A percentile compares a stretch with the other conserved stretches of the same genome.
phyloP scores from a whole-genome alignment of 92 coral and sea anemone species.

The Epizoanthus scotinus region DNA sequence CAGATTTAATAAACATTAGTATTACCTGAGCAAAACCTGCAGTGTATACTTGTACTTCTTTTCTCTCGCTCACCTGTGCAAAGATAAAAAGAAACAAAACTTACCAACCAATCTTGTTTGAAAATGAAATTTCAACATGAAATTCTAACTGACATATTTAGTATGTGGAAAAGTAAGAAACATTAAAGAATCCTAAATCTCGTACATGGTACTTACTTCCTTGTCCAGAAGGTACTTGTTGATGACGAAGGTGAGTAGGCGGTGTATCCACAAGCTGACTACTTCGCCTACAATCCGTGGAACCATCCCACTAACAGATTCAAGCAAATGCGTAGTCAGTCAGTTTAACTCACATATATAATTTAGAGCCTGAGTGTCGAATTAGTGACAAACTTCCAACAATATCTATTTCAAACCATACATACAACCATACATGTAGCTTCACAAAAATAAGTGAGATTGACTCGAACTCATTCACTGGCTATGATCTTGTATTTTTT shows the following conservation, averaged over 20 bases:
- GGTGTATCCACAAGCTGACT: slow-evolving; percentile 76
- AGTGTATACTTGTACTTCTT: slow-evolving; percentile 81
- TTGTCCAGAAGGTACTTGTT: slow-evolving; percentile 76
- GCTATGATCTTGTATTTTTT: too few relatives aligned
- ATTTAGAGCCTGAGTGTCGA: too few relatives aligned
- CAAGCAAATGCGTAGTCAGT: not conserved
- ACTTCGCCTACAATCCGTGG: slow-evolving; percentile 87
- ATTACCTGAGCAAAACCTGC: slow-evolving; percentile 82
- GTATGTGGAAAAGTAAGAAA: too few relatives aligned
- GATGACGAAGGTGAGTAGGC: slow-evolving; percentile 68
- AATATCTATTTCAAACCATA: too few relatives aligned
- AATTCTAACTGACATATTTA: too few relatives aligned
- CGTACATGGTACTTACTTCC: slow-evolving; percentile 50
- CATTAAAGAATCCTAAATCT: too few relatives aligned
- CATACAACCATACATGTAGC: too few relatives aligned
- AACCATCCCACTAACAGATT: slow-evolving; percentile 68
- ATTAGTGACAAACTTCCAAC: too few relatives aligned
- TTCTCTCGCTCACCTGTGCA: slow-evolving; percentile 43
- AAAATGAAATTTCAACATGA: not conserved
- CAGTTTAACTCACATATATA: not conserved
- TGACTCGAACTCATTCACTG: too few relatives aligned
- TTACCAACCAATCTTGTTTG: not conserved
- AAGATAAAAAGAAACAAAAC: not conserved
- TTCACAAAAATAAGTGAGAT: too few relatives aligned
- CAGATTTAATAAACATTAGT: too few relatives aligned